Conservation (phyloP, 2,797 vertebrate species). For the Valencia hispanica region DNA sequence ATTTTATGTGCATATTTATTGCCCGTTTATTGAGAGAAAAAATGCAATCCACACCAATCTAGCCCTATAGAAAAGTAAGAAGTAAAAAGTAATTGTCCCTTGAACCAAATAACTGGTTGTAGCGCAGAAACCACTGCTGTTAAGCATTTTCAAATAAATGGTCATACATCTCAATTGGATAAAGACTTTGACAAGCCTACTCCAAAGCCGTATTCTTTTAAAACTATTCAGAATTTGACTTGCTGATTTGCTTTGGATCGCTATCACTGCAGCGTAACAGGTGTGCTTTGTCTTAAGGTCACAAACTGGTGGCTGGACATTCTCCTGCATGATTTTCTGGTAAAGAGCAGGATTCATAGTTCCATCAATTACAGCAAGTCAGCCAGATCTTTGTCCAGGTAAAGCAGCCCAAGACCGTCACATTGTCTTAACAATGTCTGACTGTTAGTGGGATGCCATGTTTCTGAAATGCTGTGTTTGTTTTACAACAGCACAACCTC, state of each 20-base stretch:
- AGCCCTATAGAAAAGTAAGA: neutral
- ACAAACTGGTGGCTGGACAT: too few species aligned
- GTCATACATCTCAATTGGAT: neutral
- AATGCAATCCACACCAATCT: neutral
- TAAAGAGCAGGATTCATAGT: too few species aligned
- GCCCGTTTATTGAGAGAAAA: neutral
- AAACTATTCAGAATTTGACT: neutral
- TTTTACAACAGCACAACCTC: neutral
- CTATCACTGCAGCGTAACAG: neutral
- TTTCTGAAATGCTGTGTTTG: neutral
- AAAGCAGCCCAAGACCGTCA: neutral
- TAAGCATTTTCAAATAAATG: neutral
- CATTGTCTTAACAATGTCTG: too few species aligned
- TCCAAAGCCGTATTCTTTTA: neutral
- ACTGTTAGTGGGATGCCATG: neutral
- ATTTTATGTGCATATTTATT: neutral
- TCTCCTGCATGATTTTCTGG: too few species aligned
- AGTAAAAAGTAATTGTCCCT: neutral
- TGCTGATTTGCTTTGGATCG: neutral
- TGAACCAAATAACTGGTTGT: neutral
- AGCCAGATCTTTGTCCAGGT: constrained; percentile 2
- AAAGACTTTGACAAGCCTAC: neutral
- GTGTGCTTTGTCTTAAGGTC: neutral
- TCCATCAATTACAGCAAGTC: neutral
- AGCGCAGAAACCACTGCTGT: neutral